phyloP scores from a whole-genome alignment of 2,113 vertebrate genomes.

The Eolophus roseicapilla region DNA sequence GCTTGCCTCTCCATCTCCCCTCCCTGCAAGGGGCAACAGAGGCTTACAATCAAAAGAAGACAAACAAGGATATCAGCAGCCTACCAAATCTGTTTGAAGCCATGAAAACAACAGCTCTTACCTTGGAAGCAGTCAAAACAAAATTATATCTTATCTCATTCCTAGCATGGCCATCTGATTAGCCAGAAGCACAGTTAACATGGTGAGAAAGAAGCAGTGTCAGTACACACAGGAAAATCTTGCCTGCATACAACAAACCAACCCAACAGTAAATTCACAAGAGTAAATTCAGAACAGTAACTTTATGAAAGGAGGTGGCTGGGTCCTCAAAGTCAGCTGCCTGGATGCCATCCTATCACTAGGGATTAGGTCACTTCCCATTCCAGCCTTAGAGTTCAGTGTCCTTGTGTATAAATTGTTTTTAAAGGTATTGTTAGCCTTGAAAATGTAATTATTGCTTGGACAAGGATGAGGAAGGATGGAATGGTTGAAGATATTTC shows the following conservation, averaged over 20 bases:
- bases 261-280: background rate
- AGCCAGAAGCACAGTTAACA: slow-evolving; percentile 13
- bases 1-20: background rate
- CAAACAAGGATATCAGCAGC: slow-evolving; percentile 17
- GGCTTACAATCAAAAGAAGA: background rate
- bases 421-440: background rate
- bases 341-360: background rate
- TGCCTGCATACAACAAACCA: background rate
- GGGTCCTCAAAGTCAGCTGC: background rate
- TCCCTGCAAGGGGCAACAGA: background rate
- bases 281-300: background rate
- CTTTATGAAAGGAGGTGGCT: background rate
- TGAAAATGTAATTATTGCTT: background rate
- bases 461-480: background rate
- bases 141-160: slow-evolving; percentile 39
- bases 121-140: slow-evolving; percentile 60
- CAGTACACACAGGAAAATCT: background rate
- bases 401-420: background rate
- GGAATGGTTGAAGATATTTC: background rate
- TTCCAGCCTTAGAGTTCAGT: background rate
- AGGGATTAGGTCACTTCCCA: background rate
- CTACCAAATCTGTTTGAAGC: slow-evolving; percentile 1
- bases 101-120: slow-evolving; percentile 44
- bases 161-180: slow-evolving; percentile 31
- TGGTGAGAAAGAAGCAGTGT: background rate